Conservation (phyloP, 2,888 invertebrate genomes). For the Coenonympha arcania region DNA sequence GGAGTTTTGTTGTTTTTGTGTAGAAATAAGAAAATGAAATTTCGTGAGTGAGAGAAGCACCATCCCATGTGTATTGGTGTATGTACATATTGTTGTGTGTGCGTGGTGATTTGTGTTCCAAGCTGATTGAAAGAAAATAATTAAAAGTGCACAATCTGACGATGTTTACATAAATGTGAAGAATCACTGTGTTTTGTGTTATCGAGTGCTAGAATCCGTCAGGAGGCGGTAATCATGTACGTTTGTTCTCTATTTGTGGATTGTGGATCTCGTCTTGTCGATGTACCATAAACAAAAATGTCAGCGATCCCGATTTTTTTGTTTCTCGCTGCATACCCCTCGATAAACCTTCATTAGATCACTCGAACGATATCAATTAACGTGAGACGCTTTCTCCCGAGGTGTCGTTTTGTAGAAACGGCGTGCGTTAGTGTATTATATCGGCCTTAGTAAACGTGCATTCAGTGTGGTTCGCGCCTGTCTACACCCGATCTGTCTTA, state of each 20-base stretch:
- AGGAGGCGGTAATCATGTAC: slow-evolving; percentile 73
- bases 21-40: slow-evolving; percentile 41
- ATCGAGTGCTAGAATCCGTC: slow-evolving; percentile 72
- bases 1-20: slow-evolving; percentile 41
- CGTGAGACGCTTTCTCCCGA: slow-evolving; percentile 61
- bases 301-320: slow-evolving; percentile 76
- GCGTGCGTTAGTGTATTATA: slow-evolving; percentile 57
- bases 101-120: slow-evolving; percentile 75
- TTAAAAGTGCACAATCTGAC: slow-evolving; percentile 65
- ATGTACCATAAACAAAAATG: slow-evolving; percentile 76
- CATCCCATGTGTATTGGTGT: slow-evolving; percentile 53
- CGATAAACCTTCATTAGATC: slow-evolving; percentile 70
- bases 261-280: slow-evolving; percentile 67
- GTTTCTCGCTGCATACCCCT: slow-evolving; percentile 71
- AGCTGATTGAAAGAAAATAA: slow-evolving; percentile 73
- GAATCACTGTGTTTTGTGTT: slow-evolving; percentile 67
- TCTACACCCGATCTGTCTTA: slow-evolving; percentile 72
- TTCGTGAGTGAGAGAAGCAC: slow-evolving; percentile 38
- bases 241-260: slow-evolving; percentile 73
- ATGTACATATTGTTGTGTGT: slow-evolving; percentile 63
- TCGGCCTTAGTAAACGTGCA: slow-evolving; percentile 71
- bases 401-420: slow-evolving; percentile 43
- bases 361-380: slow-evolving; percentile 70
- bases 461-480: slow-evolving; percentile 65
- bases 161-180: slow-evolving; percentile 71